Evolutionary conservation across 2,888 invertebrate genomes (phyloP), one percentile per base, ranked within the genome.

Genomic region (Labia minor): DNA sequence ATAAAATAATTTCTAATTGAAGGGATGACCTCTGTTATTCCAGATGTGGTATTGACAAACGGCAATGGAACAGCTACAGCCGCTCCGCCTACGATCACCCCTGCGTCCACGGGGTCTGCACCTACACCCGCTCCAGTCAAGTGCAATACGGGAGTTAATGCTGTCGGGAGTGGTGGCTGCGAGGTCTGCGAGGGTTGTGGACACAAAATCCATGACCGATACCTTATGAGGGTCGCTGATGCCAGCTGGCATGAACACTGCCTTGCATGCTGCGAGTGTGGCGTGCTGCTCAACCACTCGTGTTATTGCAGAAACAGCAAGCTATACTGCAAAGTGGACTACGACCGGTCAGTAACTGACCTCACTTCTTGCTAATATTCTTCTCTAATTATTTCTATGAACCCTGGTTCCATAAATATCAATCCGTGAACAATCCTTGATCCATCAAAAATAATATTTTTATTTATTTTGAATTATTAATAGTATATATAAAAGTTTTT

Each of bases 241-340:
- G 84, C 92, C 68, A 92, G 92, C 75, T 98, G 95, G 90, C 98
- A 98, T 81, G 95, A 96, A 76, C 89, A 90, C 76, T 99, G 99
- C 80, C 86, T 99, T 70, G 88, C 90, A 74, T 99, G 99, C 81
- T 89, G 90, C 75, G 94, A 94, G 70, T 99, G 99, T 78, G 91
- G 93, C 70, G 84, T 88, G 67, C 89, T 90, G 19, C 86, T 99
- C 67, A 88, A 89, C 67, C 91, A 94, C 78, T 94, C 95, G 72
- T 99, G 98, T 81, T 97, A 93, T 82, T 90, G 92, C 67, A 86
- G 95, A 72, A 94, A 95, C 76, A 87, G 93, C 73, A 93, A 95
- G 78, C 84, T 98, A 65, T 98, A 95, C 82, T 99, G 99, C 82
- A 94, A 95, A 77, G 86, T 90, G 69, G 98, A 99, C 79, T 99